A percentile compares a stretch with the other conserved stretches of the same genome.
phyloP scores from a whole-genome alignment of 2,797 vertebrate genomes.

The Mormyrops boulengeri region DNA sequence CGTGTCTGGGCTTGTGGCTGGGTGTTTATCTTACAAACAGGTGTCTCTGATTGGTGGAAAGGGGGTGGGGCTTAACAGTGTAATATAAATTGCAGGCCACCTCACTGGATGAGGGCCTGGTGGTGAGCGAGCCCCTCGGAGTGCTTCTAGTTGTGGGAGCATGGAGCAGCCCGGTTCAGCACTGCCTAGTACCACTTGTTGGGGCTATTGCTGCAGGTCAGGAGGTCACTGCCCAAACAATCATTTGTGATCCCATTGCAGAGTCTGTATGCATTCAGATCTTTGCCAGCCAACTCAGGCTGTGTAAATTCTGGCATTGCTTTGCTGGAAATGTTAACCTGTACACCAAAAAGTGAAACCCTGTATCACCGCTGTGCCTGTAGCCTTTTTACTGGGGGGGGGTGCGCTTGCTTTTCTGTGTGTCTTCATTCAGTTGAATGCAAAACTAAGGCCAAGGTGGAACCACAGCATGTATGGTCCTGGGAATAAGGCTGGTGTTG shows the following conservation, averaged over 20 bases:
- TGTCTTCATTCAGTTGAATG: background rate
- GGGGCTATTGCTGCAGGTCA: slow-evolving; percentile 67
- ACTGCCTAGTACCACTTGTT: slow-evolving; percentile 60
- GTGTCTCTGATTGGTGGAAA: background rate
- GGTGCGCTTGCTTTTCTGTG: background rate
- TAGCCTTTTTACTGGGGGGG: background rate
- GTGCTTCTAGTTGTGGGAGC: slow-evolving; percentile 60
- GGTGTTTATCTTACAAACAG: background rate
- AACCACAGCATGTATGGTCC: background rate
- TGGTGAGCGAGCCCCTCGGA: slow-evolving; percentile 64
- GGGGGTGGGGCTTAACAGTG: background rate
- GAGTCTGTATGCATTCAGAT: background rate
- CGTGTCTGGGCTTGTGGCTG: background rate
- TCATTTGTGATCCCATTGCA: background rate
- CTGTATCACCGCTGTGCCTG: background rate
- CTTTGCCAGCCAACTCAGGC: background rate
- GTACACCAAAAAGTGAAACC: background rate
- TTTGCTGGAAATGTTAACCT: background rate
- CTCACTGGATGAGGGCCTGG: slow-evolving; percentile 58
- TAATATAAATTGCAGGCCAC: slow-evolving; percentile 47
- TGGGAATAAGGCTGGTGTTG: background rate
- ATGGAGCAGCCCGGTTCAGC: slow-evolving; percentile 64
- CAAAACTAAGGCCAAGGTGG: background rate
- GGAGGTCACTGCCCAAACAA: background rate
- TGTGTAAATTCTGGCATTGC: background rate